Base-by-base conservation (phyloP, 1,140 invertebrate genomes). In the Amphibalanus amphitrite region DNA sequence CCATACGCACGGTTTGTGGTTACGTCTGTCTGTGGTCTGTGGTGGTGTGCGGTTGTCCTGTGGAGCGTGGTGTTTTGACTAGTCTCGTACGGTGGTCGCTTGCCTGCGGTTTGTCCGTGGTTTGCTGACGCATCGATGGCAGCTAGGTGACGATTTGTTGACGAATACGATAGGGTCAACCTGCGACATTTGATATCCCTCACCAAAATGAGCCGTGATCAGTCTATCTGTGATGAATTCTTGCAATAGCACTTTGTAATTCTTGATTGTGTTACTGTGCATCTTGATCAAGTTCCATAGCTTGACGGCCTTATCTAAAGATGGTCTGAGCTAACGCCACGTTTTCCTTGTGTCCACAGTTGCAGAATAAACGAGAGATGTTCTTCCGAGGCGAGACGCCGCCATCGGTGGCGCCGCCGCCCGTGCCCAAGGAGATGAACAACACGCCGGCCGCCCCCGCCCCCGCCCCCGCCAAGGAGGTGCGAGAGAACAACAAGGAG, bases 331-430 rank as follows among this genome's bases (percentile, higher is more conserved):
- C 33, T 38, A 15, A 38, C 33, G 33, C 15, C 33, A 38, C 15
- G 15, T 38, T 38, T 15, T 38, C 33, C 15, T 15, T 38, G 33
- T 38, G 4, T 38, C 33, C 33, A 38, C 29, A 77, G 76, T 69
- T 77, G 47, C 73, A 75, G 69, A 70, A 75, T 17, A 77, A 77
- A 70, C 72, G 76, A 64, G 76, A 77, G 28, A 70, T 75, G 38
- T 76, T 77, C 38, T 76, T 74, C 72, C 74, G 76, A 13, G 69
- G 74, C 28, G 73, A 72, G 71, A 33, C 72, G n/a, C 69, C 71
- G 4, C 69, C 71, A n/a, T 67, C 47, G 10, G 47, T 13, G 13
- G 47, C 47, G 6, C 47, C 47, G 47, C 47, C 47, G 47, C 47
- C 47, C 47, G 47, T 59, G 47, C 47, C 47, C 13, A 59, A 59